Conservation (phyloP, 2,797 vertebrate genomes). For the Philypnodon macrostomus region DNA sequence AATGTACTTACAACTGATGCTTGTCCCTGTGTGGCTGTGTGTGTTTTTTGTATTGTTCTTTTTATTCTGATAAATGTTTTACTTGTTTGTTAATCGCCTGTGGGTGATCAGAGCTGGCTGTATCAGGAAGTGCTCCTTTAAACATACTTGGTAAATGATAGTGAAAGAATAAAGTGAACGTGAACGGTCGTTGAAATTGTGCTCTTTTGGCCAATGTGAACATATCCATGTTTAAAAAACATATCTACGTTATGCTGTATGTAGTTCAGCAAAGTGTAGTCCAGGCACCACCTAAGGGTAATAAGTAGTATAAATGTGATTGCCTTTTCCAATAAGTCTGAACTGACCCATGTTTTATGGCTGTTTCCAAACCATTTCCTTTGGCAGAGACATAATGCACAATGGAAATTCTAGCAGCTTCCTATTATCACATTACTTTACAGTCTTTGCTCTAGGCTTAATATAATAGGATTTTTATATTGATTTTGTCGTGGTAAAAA, state of each 20-base stretch:
- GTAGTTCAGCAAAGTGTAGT: neutral
- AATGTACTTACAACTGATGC: slow-evolving; percentile 69
- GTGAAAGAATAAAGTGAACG: slow-evolving; percentile 70
- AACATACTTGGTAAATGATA: slow-evolving; percentile 59
- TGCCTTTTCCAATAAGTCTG: slow-evolving; percentile 32
- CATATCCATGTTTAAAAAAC: neutral
- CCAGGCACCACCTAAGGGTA: neutral
- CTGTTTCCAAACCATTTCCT: slow-evolving; percentile 50
- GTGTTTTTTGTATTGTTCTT: slow-evolving; percentile 70
- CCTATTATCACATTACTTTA: slow-evolving; percentile 29
- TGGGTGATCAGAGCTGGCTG: slow-evolving; percentile 52
- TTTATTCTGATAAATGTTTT: slow-evolving; percentile 55
- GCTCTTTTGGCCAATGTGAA: slow-evolving; percentile 3
- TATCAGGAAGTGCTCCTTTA: slow-evolving; percentile 38
- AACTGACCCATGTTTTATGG: slow-evolving; percentile 38
- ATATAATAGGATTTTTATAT: slow-evolving; percentile 7
- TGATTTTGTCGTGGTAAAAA: neutral
- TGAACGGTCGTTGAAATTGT: slow-evolving; percentile 53
- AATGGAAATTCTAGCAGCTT: slow-evolving; percentile 35
- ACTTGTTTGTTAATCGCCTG: slow-evolving; percentile 62
- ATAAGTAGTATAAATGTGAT: slow-evolving; percentile 13
- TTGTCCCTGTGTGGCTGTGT: slow-evolving; percentile 65
- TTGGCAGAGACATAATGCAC: slow-evolving; percentile 29
- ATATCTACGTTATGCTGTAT: no score
- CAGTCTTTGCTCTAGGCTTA: slow-evolving; percentile 11